Evolutionary conservation across 2,113 vertebrate genomes (phyloP), one percentile per base, ranked within the genome.

Genomic region (Heterocephalus glaber): DNA sequence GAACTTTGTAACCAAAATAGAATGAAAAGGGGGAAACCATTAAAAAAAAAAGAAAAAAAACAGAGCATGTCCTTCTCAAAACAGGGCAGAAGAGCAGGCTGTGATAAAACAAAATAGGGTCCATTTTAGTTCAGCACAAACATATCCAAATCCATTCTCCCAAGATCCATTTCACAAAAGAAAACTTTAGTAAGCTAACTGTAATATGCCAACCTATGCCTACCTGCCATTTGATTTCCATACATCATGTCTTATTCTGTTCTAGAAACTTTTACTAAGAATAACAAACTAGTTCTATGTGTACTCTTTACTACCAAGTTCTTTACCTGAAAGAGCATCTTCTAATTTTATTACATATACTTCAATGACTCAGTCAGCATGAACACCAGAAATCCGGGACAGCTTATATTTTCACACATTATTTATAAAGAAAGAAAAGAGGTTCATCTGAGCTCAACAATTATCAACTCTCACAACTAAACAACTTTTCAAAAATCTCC

Each of bases 1-100:
- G 92, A 90, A 56, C 28, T 38, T 44, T 66, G 28, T 76, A 79
- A 94, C 9, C 56, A 89, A 95, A 95, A 58, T 63, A 63, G 47
- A 41, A 96, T 58, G 54, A 2, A 65, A 84, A 82, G 38, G 24
- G 3, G 10, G 58, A 12, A 94, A 84, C 3, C 1, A 54, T 3
- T 10, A 77, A 24, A 41, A 4, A 17, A 10, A 26, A 17, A 54
- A 14, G 14, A 72, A 17, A 41, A 4, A 13, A 16, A 17, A 17
- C 66, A 74, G 7, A 88, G 6, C 3, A 72, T 33, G 26, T 83
- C 33, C 47, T 83, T 63, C n/a, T 70, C 33, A 60, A 9, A 52
- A 95, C 20, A 65, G 44, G 30, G 30, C 38, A n/a, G 60, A 89
- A 92, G 38, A 49, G 79, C 28, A n/a, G 11, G 68, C 2, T 17